These are phyloP conservation scores for Lapara coniferarum DNA, from an alignment of 2,888 invertebrate genomes.

Conservation along the genomic window DNA sequence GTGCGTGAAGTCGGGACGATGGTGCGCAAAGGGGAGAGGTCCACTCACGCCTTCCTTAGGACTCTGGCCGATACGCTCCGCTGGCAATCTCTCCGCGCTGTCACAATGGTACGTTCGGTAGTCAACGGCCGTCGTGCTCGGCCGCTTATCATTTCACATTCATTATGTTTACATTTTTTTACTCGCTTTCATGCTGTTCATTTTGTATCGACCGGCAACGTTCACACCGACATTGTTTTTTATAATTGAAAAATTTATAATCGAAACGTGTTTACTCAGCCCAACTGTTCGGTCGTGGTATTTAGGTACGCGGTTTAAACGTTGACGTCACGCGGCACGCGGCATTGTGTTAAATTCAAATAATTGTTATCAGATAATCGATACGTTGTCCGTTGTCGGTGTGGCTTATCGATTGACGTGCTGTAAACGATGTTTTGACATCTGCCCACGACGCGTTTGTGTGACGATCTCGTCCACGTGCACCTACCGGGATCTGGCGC, in stretches of 20 bases:
- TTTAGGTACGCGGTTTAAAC: slow-evolving; percentile 35
- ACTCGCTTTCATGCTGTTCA: neutral
- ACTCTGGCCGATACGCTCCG: slow-evolving; percentile 77
- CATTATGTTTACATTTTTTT: slow-evolving; percentile 25
- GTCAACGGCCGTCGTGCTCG: slow-evolving; percentile 45
- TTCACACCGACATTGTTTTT: neutral
- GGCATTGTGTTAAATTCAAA: slow-evolving; percentile 28
- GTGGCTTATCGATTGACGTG: slow-evolving; percentile 46
- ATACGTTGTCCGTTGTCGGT: slow-evolving; percentile 30
- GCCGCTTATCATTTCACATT: slow-evolving; percentile 26
- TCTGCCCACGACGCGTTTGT: slow-evolving; percentile 50
- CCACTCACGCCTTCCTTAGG: slow-evolving; percentile 73
- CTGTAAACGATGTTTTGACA: slow-evolving; percentile 48
- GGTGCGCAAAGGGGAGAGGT: slow-evolving; percentile 77
- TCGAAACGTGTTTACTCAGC: neutral
- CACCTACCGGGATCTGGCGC: slow-evolving; percentile 49
- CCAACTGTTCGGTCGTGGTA: slow-evolving; percentile 34
- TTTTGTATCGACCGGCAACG: neutral
- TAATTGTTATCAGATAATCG: slow-evolving; percentile 35
- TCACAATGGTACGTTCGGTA: slow-evolving; percentile 68
- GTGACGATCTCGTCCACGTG: slow-evolving; percentile 54
- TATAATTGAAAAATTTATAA: slow-evolving; percentile 11
- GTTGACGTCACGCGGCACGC: slow-evolving; percentile 24
- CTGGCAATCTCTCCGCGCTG: slow-evolving; percentile 69
- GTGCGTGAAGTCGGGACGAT: slow-evolving; percentile 79